Evolutionary conservation across 2,888 invertebrate species (phyloP).

Genomic region (Smittia aterrima): DNA sequence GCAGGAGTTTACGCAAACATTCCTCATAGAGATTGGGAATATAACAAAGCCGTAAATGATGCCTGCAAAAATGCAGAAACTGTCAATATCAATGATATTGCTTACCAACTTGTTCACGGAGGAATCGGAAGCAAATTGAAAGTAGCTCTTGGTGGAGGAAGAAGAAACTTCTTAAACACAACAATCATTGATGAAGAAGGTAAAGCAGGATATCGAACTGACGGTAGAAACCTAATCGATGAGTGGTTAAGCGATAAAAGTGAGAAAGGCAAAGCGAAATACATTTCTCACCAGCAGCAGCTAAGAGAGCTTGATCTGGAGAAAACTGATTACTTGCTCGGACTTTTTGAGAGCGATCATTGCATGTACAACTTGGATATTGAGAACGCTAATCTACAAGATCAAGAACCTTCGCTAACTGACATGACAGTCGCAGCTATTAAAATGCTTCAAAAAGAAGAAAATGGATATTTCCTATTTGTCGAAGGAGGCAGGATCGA

Average conservation of each 20-base stretch:
- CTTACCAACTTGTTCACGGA: conserved; percentile 65
- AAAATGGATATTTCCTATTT: conserved; percentile 71
- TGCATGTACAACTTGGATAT: conserved; percentile 69
- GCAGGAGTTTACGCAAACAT: conserved; percentile 64
- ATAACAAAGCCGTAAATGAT: conserved; percentile 58
- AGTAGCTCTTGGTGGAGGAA: conserved; percentile 76
- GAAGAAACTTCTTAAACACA: conserved; percentile 62
- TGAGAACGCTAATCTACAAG: conserved; percentile 47
- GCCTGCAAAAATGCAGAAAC: conserved; percentile 47
- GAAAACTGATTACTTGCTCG: conserved; percentile 61
- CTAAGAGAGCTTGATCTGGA: conserved; percentile 54
- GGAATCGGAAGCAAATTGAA: conserved; percentile 67
- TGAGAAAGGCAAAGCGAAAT: conserved; percentile 50
- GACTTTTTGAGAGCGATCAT: conserved; percentile 65
- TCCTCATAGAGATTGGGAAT: conserved; percentile 71
- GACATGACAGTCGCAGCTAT: conserved; percentile 81
- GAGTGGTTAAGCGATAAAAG: conserved; percentile 61
- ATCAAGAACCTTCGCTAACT: conserved; percentile 65
- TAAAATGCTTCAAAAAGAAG: conserved; percentile 63
- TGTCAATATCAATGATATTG: conserved; percentile 65
- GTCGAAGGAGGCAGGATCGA: conserved; percentile 64
- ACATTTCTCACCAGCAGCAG: conserved; percentile 57
- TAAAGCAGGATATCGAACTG: conserved; percentile 57
- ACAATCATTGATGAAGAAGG: conserved; percentile 57
- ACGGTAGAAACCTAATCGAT: conserved; percentile 66